A percentile compares a stretch with the other conserved stretches of the same genome.
phyloP scores from a whole-genome alignment of 2,797 vertebrate species.

The Catharus ustulatus region DNA sequence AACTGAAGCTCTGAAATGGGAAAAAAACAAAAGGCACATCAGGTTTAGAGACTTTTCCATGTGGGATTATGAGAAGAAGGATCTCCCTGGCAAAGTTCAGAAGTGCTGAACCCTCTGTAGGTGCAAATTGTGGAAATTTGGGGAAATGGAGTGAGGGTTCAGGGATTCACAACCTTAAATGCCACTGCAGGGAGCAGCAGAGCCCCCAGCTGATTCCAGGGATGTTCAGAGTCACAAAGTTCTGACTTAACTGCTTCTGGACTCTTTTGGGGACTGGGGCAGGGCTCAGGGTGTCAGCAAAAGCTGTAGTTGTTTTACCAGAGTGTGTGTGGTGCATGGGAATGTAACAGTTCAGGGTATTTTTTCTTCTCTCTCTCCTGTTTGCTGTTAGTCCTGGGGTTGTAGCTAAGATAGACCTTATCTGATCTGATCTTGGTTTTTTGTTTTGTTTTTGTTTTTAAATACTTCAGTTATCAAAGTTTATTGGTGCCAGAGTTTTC shows the following conservation, averaged over 20 bases:
- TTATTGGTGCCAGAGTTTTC: not conserved
- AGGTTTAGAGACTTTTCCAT: not conserved
- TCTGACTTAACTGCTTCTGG: not conserved
- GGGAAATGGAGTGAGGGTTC: not conserved
- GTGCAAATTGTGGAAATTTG: not conserved
- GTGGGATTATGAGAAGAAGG: not conserved
- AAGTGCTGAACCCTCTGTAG: fast-evolving
- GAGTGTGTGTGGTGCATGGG: not conserved
- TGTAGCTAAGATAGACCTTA: not conserved
- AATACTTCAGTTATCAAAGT: not conserved
- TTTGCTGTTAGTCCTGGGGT: not conserved
- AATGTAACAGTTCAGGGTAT: not conserved
- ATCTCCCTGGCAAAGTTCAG: too few relatives aligned
- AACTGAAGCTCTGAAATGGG: constrained; percentile 51
- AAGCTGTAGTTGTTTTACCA: not conserved
- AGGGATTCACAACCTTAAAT: not conserved
- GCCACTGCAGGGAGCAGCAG: not conserved
- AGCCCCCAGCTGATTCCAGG: not conserved
- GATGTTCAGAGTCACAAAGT: not conserved
- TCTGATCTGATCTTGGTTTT: not conserved
- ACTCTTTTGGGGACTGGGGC: not conserved
- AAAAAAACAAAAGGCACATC: not conserved
- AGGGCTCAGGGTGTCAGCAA: not conserved
- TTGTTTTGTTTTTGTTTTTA: too few relatives aligned
- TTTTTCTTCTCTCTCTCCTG: not conserved